Base-by-base conservation (phyloP, 2,888 invertebrate genomes). In the Agonopterix subpropinquella region DNA sequence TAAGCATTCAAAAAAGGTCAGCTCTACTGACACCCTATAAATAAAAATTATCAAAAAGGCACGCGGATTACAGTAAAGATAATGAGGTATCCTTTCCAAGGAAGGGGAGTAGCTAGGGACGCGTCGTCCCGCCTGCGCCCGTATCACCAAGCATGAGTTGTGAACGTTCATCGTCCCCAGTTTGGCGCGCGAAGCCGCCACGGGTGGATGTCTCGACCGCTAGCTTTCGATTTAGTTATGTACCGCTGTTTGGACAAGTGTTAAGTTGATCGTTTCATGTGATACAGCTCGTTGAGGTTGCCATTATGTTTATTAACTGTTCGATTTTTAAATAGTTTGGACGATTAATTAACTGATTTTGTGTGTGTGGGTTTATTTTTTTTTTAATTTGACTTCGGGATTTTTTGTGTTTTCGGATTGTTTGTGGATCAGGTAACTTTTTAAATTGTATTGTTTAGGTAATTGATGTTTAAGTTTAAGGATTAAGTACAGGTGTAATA, bases 211-310 rank as follows among this genome's bases (percentile, higher is more conserved):
- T 71, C 55, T 62, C 57, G 52, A 51, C 44, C 51, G 59, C 58
- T 54, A 52, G 60, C 66, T 61, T 59, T 59, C 59, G 57, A 52
- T 57, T 69, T 71, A 75, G 78, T 77, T 69, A 76, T 80, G 77
- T 80, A 74, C 65, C 72, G 65, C 77, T 80, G 78, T 83, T 86
- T 84, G 78, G 78, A 87, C 85, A 86, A 87, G 85, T 87, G 86
- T 80, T 83, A 85, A 86, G 81, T 86, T 85, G 84, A 84, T 85
- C 84, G 85, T 83, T 84, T 80, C 74, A 80, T 84, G 82, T 83
- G 85, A 82, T 84, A 84, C 75, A 76, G 73, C 80, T 78, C 73
- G 79, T 79, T 73, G 75, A 70, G 67, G 73, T 75, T 80, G 76
- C 73, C 79, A 83, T 82, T 82, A 84, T 86, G 86, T 84, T 83